Conservation (phyloP, 2,113 vertebrate genomes). For the Rhinopomastus cyanomelas region DNA sequence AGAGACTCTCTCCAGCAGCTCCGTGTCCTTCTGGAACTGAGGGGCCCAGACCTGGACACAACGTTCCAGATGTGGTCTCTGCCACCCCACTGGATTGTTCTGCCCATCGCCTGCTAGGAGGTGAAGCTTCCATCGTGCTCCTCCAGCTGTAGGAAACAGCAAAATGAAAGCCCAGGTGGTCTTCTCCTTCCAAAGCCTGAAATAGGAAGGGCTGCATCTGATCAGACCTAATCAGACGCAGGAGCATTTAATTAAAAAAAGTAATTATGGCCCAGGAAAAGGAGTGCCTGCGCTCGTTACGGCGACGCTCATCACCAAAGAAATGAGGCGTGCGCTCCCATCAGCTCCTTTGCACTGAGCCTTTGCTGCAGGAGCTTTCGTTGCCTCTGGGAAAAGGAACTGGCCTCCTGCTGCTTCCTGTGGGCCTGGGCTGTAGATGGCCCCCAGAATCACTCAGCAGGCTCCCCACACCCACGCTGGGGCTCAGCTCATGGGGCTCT, state of each 20-base stretch:
- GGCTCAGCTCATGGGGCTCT: background rate
- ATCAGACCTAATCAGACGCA: slow-evolving; percentile 27
- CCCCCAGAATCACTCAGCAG: background rate
- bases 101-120: background rate
- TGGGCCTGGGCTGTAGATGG: background rate
- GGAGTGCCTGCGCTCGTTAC: slow-evolving; percentile 27
- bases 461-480: background rate
- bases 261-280: background rate
- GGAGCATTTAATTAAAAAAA: slow-evolving; percentile 51
- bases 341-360: slow-evolving; percentile 35
- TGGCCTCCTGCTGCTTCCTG: background rate
- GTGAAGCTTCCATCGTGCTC: background rate
- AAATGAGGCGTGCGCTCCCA: slow-evolving; percentile 13
- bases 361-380: slow-evolving; percentile 1
- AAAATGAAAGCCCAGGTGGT: background rate
- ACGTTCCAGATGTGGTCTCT: no score
- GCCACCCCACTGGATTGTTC: no score
- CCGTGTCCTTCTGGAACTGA: no score
- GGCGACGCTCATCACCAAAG: slow-evolving; percentile 17
- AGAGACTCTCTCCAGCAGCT: no score
- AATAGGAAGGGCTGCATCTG: background rate
- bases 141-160: background rate
- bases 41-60: no score
- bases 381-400: background rate
- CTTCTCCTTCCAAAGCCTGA: background rate